phyloP scores from a whole-genome alignment of 30 jellyfish, hydroid and myxozoan species.

The Aurelia coerulea region DNA sequence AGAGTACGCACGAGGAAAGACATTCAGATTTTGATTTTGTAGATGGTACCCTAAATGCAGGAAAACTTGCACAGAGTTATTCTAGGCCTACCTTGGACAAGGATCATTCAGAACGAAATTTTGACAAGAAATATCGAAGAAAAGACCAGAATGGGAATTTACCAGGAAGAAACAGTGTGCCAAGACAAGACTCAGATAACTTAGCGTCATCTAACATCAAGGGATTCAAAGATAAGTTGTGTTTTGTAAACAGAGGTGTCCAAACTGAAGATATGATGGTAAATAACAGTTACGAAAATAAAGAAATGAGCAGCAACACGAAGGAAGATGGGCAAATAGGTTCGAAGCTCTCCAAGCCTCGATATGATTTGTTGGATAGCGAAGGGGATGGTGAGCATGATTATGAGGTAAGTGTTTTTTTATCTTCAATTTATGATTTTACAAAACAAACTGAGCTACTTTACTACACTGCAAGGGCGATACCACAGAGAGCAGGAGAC shows the following conservation, averaged over 20 bases:
- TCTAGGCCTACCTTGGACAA: no score
- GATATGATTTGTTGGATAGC: no score
- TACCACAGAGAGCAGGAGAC: no score
- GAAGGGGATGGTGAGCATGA: no score
- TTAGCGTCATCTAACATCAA: not conserved
- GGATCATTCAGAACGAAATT: no score
- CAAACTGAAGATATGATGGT: not conserved
- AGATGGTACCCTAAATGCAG: no score
- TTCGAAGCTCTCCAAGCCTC: not conserved
- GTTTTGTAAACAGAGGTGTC: constrained; percentile 13
- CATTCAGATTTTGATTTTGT: not conserved
- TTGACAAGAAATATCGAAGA: no score
- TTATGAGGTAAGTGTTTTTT: no score
- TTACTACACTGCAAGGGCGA: no score
- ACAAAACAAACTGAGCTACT: no score
- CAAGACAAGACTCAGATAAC: not conserved
- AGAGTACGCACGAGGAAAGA: not conserved
- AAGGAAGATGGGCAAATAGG: not conserved
- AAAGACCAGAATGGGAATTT: not conserved
- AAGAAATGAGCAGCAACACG: not conserved
- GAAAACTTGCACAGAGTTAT: no score
- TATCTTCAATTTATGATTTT: no score
- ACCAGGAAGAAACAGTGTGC: not conserved
- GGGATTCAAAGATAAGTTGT: not conserved
- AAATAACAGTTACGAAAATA: not conserved